Base-by-base conservation (phyloP, 2,888 invertebrate genomes). In the Caenorhabditis zanzibari region DNA sequence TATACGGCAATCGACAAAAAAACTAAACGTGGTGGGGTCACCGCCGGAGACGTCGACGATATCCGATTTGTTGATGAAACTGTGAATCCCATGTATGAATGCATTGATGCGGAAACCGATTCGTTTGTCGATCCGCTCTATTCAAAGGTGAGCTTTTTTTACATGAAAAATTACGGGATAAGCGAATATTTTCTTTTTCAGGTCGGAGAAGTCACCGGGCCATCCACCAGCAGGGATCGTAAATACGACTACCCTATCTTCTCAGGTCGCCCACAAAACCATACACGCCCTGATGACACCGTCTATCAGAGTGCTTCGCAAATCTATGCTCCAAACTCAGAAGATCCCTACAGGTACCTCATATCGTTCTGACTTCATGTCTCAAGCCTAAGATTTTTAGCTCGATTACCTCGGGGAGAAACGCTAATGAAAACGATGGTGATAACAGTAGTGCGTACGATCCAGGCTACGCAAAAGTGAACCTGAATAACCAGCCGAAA, bases 221-320 rank as follows among this genome's bases (percentile, higher is more conserved):
- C 76, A 19, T 54, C 80, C 6, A 32, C 81, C 7, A 63, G 58
- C 24, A 74, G 82, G 14, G 86, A 84, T 35, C 73, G 85, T 1
- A 83, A 84, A 58, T 90, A 90, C 72, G 90, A 90, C 63, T 90
- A 90, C 38, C 90, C 90, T 16, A 84, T 88, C 10, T 90, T 90
- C 61, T 54, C 86, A 0, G 85, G 87, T 10, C 66, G 84, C 6
- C 68, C 68, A 24, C 79, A 76, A 35, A 73, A 68, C n/a, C 69
- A 56, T 12, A 72, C 68, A 12, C 61, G 64, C 6, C 54, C 64
- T 3, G 86, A 87, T 59, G 86, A 84, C 1, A 75, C 86, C 2
- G 72, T 91, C 7, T 91, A 91, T 74, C 87, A 90, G 58, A 90
- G 89, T 56, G 91, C 91, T n/a, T 90, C 90, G 1, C 90, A 91